Conservation (phyloP, 64 coral and sea anemone genomes). For the Hydrozoanthus tunicans region DNA sequence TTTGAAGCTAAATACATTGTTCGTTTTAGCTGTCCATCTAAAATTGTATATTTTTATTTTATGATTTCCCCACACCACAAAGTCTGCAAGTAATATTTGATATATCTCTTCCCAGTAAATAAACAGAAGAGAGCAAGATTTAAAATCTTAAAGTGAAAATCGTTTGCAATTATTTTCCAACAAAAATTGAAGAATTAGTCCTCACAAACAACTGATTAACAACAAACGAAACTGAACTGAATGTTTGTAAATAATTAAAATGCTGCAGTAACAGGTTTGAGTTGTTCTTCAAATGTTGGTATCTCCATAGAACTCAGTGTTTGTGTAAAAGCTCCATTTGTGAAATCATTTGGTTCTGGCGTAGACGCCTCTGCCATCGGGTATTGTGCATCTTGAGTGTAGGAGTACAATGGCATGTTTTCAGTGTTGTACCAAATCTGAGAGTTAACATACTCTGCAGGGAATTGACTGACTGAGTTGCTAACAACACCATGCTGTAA, state of each 20-base stretch:
- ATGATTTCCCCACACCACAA: no score
- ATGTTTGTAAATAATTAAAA: constrained; percentile 6
- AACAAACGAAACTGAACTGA: neutral
- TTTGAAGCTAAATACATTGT: no score
- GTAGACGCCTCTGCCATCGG: constrained; percentile 86
- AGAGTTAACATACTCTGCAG: constrained; percentile 14
- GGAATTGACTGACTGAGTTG: constrained; percentile 22
- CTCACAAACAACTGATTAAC: neutral
- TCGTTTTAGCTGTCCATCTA: no score
- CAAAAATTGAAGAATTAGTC: neutral
- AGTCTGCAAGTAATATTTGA: no score
- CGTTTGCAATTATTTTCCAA: no score
- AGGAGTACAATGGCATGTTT: constrained; percentile 38
- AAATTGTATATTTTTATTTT: no score
- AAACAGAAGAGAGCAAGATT: no score
- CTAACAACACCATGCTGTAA: constrained; percentile 55
- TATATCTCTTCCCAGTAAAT: no score
- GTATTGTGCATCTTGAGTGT: constrained; percentile 49
- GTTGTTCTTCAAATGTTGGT: constrained; percentile 96
- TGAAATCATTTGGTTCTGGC: constrained; percentile 64
- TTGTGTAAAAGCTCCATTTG: constrained; percentile 60
- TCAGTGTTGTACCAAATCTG: constrained; percentile 70
- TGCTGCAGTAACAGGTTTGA: constrained; percentile 76
- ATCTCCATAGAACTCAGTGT: constrained; percentile 88
- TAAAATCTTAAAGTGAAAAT: no score